Percentiles rank a stretch among this genome's conserved stretches.
phyloP scores from a whole-genome alignment of 2,888 invertebrate genomes.

The Odontocerum albicorne region DNA sequence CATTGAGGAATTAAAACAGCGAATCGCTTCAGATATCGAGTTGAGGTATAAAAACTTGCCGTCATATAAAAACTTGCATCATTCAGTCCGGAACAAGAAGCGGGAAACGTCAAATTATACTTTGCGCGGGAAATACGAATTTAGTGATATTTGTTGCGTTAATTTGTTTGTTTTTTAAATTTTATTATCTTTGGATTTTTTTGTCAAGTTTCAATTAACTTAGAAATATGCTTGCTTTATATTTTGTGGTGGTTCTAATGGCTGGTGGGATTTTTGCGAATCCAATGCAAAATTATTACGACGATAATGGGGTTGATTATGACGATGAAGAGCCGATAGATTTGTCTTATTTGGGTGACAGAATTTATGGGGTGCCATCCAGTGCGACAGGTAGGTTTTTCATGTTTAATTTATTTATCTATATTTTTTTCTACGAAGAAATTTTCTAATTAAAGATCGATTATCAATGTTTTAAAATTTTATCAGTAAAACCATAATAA shows the following conservation, averaged over 20 bases:
- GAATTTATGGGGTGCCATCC: slow-evolving; percentile 18
- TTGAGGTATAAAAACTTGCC: slow-evolving; percentile 29
- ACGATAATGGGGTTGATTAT: slow-evolving; percentile 4
- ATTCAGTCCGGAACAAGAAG: slow-evolving; percentile 15
- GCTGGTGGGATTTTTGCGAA: background rate
- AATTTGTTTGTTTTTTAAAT: background rate
- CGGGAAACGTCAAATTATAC: slow-evolving; percentile 18
- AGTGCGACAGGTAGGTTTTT: slow-evolving; percentile 15
- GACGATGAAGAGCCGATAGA: slow-evolving; percentile 10
- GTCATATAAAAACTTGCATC: slow-evolving; percentile 11
- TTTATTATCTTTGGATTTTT: background rate
- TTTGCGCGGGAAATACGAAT: slow-evolving; percentile 9
- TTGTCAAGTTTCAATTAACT: background rate
- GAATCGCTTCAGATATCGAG: slow-evolving; percentile 10
- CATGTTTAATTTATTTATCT: too few relatives aligned
- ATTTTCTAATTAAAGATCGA: too few relatives aligned
- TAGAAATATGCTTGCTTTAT: too few relatives aligned
- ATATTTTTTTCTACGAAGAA: too few relatives aligned
- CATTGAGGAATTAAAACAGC: slow-evolving; percentile 20
- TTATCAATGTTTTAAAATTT: too few relatives aligned
- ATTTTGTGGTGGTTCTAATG: too few relatives aligned
- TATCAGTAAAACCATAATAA: too few relatives aligned
- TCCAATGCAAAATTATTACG: slow-evolving; percentile 2
- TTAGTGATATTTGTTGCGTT: background rate
- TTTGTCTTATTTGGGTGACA: slow-evolving; percentile 20